phyloP scores from a whole-genome alignment of 1,140 invertebrate species.

The Polypedilum pembai region DNA sequence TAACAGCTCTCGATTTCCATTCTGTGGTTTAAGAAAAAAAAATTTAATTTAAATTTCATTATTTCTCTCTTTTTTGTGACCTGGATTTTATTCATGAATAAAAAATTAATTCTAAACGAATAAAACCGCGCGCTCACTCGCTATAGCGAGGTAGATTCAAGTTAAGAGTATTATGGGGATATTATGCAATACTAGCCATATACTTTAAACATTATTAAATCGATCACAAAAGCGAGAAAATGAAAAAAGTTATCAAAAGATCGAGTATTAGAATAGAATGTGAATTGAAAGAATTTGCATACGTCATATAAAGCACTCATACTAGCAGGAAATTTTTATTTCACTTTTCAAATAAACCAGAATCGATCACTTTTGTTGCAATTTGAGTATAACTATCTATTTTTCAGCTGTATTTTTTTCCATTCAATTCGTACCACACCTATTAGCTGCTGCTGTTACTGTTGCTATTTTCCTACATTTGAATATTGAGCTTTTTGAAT shows the following conservation, averaged over 20 bases:
- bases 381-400: slow-evolving; percentile 20
- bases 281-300: slow-evolving; percentile 22
- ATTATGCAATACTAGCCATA: slow-evolving; percentile 12
- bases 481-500: slow-evolving; percentile 8
- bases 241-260: neutral
- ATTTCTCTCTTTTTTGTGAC: too few species aligned
- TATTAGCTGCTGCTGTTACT: neutral
- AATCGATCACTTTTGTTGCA: slow-evolving; percentile 24
- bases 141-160: neutral
- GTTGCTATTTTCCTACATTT: neutral
- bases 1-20: too few species aligned
- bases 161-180: neutral
- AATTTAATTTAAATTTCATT: too few species aligned
- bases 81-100: too few species aligned
- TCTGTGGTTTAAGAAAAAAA: too few species aligned
- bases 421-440: slow-evolving; percentile 16
- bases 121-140: too few species aligned
- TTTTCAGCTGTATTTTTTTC: slow-evolving; percentile 5
- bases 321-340: neutral
- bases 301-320: slow-evolving; percentile 20
- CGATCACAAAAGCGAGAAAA: slow-evolving; percentile 13
- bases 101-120: too few species aligned
- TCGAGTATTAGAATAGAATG: slow-evolving; percentile 4
- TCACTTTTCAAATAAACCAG: neutral
- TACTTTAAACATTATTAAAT: slow-evolving; percentile 3